Base-by-base conservation (phyloP, 2,113 vertebrate species). In the Neoarius graeffei region DNA sequence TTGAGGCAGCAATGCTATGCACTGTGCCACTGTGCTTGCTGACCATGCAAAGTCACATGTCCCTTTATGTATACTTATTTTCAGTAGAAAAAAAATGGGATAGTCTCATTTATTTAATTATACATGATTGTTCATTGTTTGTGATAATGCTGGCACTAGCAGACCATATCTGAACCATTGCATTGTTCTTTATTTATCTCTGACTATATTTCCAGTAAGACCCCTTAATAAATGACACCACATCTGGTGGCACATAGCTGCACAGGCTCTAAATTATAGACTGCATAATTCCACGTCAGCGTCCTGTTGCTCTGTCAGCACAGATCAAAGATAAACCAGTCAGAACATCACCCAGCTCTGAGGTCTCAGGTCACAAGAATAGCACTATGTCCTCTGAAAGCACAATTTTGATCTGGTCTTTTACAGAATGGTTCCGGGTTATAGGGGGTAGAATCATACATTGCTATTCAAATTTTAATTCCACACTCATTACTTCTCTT, bases 301-400 rank as follows among this genome's bases (percentile, higher is more conserved):
- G 64, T 85, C 87, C 88, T 91, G 90, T 89, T 85, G 84, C 85
- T 89, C 90, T 88, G 90, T 87, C 88, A 91, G 52, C 20, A 56
- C 81, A 57, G 84, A 89, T 91, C 86, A 89, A 80, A 84, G 81
- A 86, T 83, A 81, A 88, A 85, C 25, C 76, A 81, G 56, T 62
- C 81, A 54, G 77, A 73, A 56, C 64, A 62, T 77, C 88, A 84
- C 83, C 86, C 54, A 56, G 77, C 73, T 50, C 23, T 62, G 54
- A 85, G 76, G 59, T 80, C 57, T 60, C 54, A 77, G 87, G 84
- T 89, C 85, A 87, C 3, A 8, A 81, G 30, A 67, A 62, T 64
- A 35, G 42, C 89, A 57, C 17, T 54, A 64, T 79, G 69, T 50
- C 7, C 27, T 56, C 25, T 23, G 59, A 67, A 35, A 50, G 54